These are phyloP conservation scores for Catalaphyllia jardinei DNA, from an alignment of 64 coral and sea anemone species.

Conservation along the genomic window DNA sequence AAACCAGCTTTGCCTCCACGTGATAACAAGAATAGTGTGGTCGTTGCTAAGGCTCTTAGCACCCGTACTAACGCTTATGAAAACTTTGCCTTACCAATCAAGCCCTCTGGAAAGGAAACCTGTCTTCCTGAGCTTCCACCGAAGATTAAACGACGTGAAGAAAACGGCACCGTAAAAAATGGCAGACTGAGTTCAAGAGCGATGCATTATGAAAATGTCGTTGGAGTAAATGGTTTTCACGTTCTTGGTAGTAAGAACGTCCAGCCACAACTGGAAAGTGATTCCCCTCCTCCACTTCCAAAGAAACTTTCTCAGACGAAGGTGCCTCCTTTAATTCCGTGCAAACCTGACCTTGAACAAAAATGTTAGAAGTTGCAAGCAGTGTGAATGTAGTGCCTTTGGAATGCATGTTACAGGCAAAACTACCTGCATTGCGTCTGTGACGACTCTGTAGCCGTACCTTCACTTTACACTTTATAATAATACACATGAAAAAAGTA, in stretches of 20 bases:
- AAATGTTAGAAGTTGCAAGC: background rate
- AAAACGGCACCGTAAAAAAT: background rate
- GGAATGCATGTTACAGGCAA: no score
- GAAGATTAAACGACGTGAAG: background rate
- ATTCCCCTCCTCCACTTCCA: background rate
- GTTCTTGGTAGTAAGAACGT: no score
- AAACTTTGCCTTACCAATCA: background rate
- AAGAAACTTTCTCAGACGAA: conserved; percentile 28
- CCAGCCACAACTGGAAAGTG: background rate
- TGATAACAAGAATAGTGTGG: background rate
- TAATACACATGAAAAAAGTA: no score
- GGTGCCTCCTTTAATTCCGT: background rate
- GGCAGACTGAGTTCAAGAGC: background rate
- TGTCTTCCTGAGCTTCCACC: conserved; percentile 14
- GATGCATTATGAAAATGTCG: conserved; percentile 19
- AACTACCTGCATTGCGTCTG: no score
- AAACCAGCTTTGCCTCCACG: conserved; percentile 10
- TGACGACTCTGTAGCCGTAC: no score
- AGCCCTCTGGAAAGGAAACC: background rate
- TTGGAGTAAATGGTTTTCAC: background rate
- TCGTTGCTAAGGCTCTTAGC: background rate
- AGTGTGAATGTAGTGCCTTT: no score
- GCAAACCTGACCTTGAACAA: background rate
- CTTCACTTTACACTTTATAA: no score
- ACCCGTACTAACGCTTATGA: background rate